phyloP scores from a whole-genome alignment of 2,113 vertebrate genomes.

The Smithornis capensis region DNA sequence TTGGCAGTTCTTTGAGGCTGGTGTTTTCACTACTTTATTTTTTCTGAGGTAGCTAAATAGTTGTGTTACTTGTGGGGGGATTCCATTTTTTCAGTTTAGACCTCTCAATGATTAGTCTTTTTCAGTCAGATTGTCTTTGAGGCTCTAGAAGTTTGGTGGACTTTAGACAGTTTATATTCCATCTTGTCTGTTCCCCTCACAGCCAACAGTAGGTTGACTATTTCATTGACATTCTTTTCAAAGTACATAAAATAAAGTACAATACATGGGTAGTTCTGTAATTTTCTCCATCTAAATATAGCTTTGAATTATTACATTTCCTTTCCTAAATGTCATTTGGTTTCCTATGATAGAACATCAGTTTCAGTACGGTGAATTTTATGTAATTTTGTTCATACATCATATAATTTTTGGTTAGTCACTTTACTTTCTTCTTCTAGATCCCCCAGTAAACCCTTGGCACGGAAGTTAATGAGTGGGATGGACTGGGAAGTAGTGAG shows the following conservation, averaged over 20 bases:
- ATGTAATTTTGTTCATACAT: background rate
- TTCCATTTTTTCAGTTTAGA: background rate
- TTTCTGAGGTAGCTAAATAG: background rate
- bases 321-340: background rate
- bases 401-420: background rate
- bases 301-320: background rate
- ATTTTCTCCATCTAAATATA: too few species aligned
- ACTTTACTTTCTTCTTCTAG: slow-evolving; percentile 69
- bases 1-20: background rate
- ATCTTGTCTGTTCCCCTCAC: background rate
- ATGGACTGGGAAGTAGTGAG: slow-evolving; percentile 96
- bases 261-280: too few species aligned
- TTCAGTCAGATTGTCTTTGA: background rate
- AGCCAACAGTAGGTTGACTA: background rate
- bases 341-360: background rate
- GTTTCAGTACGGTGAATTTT: background rate
- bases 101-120: background rate
- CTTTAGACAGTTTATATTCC: background rate
- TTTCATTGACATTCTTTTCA: background rate
- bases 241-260: background rate
- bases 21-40: background rate
- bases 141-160: background rate
- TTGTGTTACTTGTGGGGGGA: background rate
- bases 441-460: slow-evolving; percentile 95
- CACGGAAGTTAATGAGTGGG: slow-evolving; percentile 85